These are phyloP conservation scores for Drosophila pandora DNA, from an alignment of 1,140 invertebrate genomes.

Conservation along the genomic window DNA sequence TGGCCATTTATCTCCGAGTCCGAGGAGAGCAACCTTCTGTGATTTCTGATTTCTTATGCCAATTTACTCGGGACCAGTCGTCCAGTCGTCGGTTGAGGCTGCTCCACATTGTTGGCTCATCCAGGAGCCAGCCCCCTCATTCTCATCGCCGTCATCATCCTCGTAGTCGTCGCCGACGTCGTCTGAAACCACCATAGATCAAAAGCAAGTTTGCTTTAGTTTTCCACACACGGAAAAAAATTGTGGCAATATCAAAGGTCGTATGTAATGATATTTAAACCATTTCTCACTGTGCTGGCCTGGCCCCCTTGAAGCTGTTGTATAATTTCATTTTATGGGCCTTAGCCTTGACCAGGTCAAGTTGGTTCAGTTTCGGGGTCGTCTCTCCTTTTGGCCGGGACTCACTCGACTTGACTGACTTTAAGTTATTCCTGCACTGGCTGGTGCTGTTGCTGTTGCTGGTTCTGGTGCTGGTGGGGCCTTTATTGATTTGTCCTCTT, in stretches of 20 bases:
- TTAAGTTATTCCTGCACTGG: conserved; percentile 69
- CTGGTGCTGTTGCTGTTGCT: background rate
- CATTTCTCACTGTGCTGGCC: conserved; percentile 2
- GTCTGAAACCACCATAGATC: conserved; percentile 65
- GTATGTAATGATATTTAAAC: background rate
- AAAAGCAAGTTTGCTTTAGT: conserved; percentile 83
- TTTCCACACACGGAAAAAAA: conserved; percentile 27
- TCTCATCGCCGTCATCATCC: conserved; percentile 35
- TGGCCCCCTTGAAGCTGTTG: conserved; percentile 24
- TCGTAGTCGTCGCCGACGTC: conserved; percentile 1
- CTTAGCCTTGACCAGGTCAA: conserved; percentile 83
- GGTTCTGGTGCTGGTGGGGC: conserved; percentile 6
- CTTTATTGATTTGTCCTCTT: conserved; percentile 82
- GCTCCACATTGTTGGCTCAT: conserved; percentile 63
- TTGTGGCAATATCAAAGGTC: background rate
- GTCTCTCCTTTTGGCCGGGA: conserved; percentile 3
- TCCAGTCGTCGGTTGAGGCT: conserved; percentile 29
- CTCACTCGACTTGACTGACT: conserved; percentile 56
- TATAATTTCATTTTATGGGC: conserved; percentile 80
- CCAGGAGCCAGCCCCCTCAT: conserved; percentile 30
- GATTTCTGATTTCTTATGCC: conserved; percentile 82
- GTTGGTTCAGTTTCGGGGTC: conserved; percentile 59
- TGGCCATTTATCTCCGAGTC: conserved; percentile 43
- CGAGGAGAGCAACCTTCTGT: conserved; percentile 70
- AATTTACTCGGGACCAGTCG: conserved; percentile 62